A percentile compares a stretch with the other conserved stretches of the same genome.
phyloP scores from a whole-genome alignment of 2,888 invertebrate genomes.

The Dendrolimus pini region DNA sequence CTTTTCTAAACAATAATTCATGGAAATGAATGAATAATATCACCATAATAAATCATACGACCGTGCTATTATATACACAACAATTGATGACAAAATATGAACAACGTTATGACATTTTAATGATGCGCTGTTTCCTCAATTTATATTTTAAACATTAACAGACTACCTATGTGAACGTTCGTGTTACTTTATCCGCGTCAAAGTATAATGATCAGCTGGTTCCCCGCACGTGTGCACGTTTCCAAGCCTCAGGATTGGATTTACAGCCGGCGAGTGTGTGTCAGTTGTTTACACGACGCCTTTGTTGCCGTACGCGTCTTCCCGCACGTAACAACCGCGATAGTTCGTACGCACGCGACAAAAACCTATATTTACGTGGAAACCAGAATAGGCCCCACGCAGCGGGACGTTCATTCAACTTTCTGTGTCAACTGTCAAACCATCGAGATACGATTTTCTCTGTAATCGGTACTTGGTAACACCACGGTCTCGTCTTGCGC shows the following conservation, averaged over 20 bases:
- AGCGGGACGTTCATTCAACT: slow-evolving; percentile 23
- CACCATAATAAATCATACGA: no score
- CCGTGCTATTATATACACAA: neutral
- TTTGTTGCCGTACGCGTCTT: slow-evolving; percentile 37
- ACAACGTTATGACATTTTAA: neutral
- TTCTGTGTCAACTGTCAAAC: slow-evolving; percentile 5
- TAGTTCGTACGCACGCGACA: slow-evolving; percentile 9
- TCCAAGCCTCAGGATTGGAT: neutral
- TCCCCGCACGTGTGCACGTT: slow-evolving; percentile 41
- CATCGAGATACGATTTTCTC: neutral
- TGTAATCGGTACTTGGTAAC: neutral
- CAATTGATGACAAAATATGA: neutral
- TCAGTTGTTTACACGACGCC: slow-evolving; percentile 50
- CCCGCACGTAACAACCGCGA: slow-evolving; percentile 18
- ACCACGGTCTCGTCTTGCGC: slow-evolving; percentile 17
- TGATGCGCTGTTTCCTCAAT: slow-evolving; percentile 19
- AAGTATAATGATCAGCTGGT: slow-evolving; percentile 45
- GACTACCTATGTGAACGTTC: slow-evolving; percentile 26
- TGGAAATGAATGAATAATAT: no score
- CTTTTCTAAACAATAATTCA: no score
- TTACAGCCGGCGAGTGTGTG: slow-evolving; percentile 8
- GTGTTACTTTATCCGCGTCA: slow-evolving; percentile 31
- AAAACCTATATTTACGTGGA: slow-evolving; percentile 11
- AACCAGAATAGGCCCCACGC: slow-evolving; percentile 4
- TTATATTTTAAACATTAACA: slow-evolving; percentile 12